Percentiles rank a stretch among this genome's conserved stretches.
Evolutionary conservation across 2,888 invertebrate species (phyloP).

Genomic region (Dryococelus australis): DNA sequence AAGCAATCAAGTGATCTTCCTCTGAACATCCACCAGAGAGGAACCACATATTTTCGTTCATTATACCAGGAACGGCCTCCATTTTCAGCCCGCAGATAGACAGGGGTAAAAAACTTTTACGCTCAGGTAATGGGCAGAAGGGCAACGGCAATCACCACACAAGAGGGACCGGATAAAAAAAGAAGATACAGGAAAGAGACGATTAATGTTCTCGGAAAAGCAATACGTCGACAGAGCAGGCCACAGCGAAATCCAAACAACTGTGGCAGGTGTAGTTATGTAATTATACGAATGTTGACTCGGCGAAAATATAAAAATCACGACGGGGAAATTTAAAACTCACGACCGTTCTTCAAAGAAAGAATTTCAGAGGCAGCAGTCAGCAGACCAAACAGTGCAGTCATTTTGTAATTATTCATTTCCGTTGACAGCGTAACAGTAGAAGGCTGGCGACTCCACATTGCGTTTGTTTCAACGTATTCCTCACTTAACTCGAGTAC

Average conservation of each 20-base stretch:
- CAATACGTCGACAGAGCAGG: neutral
- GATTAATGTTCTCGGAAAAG: neutral
- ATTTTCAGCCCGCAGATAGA: neutral
- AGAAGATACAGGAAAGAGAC: neutral
- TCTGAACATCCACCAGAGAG: neutral
- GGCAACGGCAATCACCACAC: too few species aligned
- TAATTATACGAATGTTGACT: too few species aligned
- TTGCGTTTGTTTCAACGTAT: too few species aligned
- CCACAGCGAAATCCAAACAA: neutral
- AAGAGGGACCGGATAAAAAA: neutral
- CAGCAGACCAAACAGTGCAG: too few species aligned
- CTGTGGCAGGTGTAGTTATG: neutral
- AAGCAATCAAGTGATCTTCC: slow-evolving; percentile 5
- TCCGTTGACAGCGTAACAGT: too few species aligned
- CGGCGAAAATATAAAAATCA: too few species aligned
- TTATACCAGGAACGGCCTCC: neutral
- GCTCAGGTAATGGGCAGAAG: neutral
- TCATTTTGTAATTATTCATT: too few species aligned
- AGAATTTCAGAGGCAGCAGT: too few species aligned
- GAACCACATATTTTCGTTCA: neutral
- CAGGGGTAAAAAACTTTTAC: neutral
- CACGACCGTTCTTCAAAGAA: too few species aligned
- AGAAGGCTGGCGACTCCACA: too few species aligned
- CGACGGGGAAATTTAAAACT: too few species aligned
- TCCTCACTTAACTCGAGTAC: too few species aligned